Evolutionary conservation across 2,113 vertebrate genomes (phyloP).

Genomic region (Connochaetes taurinus): DNA sequence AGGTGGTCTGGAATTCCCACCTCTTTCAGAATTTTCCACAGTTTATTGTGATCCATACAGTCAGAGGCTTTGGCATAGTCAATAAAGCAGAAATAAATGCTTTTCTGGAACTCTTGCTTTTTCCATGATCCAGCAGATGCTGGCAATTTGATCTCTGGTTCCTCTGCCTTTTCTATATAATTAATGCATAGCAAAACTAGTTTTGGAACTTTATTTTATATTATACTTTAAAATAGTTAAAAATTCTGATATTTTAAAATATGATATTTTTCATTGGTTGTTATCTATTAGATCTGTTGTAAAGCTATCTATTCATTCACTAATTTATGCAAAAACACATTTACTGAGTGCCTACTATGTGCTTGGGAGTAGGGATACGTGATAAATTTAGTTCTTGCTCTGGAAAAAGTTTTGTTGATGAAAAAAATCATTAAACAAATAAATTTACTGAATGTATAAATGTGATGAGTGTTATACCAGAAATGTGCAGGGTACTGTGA

Average conservation of each 20-base stretch:
- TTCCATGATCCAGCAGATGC: too few relatives aligned
- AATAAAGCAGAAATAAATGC: too few relatives aligned
- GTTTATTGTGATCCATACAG: too few relatives aligned
- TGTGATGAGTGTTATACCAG: neutral
- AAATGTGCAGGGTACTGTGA: neutral
- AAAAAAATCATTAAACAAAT: neutral
- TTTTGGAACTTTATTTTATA: neutral
- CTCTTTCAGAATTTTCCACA: too few relatives aligned
- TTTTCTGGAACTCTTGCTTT: too few relatives aligned
- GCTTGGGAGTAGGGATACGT: neutral
- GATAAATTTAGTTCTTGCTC: neutral
- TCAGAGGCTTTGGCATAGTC: too few relatives aligned
- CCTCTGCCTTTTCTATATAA: neutral
- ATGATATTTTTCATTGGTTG: neutral
- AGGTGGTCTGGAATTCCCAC: too few relatives aligned
- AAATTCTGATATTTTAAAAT: neutral
- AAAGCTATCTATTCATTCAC: neutral
- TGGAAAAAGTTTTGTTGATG: neutral
- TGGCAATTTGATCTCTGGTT: too few relatives aligned
- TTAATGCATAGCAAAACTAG: neutral
- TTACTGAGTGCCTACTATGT: neutral
- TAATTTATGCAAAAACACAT: neutral
- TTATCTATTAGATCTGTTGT: neutral
- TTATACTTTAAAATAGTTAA: neutral
- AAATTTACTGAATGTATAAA: neutral